A percentile compares a stretch with the other conserved stretches of the same genome.
Conservation (phyloP, 1,140 invertebrate species). For the Coptotermes formosanus region DNA sequence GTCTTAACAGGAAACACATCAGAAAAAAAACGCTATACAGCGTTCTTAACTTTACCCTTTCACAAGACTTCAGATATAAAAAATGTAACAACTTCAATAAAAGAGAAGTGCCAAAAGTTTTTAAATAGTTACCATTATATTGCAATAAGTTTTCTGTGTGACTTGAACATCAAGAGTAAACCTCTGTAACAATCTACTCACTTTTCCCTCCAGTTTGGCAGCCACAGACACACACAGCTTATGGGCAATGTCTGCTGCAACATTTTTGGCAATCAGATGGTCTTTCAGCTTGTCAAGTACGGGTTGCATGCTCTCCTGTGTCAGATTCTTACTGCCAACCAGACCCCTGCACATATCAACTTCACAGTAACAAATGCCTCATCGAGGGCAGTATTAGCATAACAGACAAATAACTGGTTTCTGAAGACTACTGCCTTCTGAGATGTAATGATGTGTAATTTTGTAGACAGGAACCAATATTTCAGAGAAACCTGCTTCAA, state of each 20-base stretch:
- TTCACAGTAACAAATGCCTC: background rate
- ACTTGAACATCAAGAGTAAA: no score
- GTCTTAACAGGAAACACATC: no score
- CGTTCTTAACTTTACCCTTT: no score
- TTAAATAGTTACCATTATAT: no score
- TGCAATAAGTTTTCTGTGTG: no score
- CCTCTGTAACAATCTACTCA: slow-evolving; percentile 43
- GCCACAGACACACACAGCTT: slow-evolving; percentile 96
- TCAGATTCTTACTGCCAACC: slow-evolving; percentile 77
- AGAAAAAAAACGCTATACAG: no score
- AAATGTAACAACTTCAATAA: no score
- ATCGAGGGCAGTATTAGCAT: background rate
- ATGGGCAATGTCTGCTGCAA: slow-evolving; percentile 91
- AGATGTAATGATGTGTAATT: background rate
- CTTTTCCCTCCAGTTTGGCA: slow-evolving; percentile 89
- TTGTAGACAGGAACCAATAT: no score
- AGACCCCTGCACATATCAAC: slow-evolving; percentile 60
- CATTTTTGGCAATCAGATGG: slow-evolving; percentile 96
- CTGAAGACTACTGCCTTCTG: background rate
- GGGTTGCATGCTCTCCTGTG: slow-evolving; percentile 72
- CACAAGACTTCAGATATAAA: no score
- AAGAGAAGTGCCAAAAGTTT: no score
- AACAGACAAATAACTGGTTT: background rate
- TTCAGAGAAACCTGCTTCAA: no score
- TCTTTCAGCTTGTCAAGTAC: slow-evolving; percentile 94